A percentile compares a stretch with the other conserved stretches of the same genome.
Conservation (phyloP, 2,888 invertebrate genomes). For the Graphium colonna region DNA sequence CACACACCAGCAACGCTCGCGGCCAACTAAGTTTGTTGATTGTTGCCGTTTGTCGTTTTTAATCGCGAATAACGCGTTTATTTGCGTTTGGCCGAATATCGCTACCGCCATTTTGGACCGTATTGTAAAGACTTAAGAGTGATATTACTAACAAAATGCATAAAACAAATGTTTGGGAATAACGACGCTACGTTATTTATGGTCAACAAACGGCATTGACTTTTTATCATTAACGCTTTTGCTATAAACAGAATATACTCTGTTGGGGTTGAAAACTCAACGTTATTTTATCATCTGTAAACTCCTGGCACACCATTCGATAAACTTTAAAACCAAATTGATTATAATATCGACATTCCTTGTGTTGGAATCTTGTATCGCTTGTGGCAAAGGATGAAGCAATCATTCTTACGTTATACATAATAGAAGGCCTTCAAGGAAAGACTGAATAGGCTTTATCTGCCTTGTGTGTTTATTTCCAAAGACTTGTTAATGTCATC, state of each 20-base stretch:
- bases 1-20: conserved; percentile 17
- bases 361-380: too few relatives aligned
- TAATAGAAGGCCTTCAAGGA: too few relatives aligned
- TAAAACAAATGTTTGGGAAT: conserved; percentile 1
- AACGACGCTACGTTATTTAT: not conserved
- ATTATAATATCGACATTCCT: too few relatives aligned
- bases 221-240: conserved; percentile 11
- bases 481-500: too few relatives aligned
- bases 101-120: conserved; percentile 16
- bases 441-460: too few relatives aligned
- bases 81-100: conserved; percentile 2
- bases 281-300: not conserved
- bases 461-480: too few relatives aligned
- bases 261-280: too few relatives aligned
- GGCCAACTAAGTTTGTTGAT: conserved; percentile 26
- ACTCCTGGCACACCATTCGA: too few relatives aligned
- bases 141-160: conserved; percentile 5
- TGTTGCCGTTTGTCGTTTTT: too few relatives aligned
- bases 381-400: too few relatives aligned
- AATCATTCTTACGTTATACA: too few relatives aligned
- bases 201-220: conserved; percentile 17
- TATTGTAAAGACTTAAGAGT: conserved; percentile 12
- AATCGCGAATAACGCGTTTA: conserved; percentile 20
- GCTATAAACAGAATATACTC: not conserved
- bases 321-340: too few relatives aligned